A percentile compares a stretch with the other conserved stretches of the same genome.
These are phyloP conservation scores for Stenolophus ochropezus DNA, from an alignment of 2,888 invertebrate genomes.

Conservation along the genomic window DNA sequence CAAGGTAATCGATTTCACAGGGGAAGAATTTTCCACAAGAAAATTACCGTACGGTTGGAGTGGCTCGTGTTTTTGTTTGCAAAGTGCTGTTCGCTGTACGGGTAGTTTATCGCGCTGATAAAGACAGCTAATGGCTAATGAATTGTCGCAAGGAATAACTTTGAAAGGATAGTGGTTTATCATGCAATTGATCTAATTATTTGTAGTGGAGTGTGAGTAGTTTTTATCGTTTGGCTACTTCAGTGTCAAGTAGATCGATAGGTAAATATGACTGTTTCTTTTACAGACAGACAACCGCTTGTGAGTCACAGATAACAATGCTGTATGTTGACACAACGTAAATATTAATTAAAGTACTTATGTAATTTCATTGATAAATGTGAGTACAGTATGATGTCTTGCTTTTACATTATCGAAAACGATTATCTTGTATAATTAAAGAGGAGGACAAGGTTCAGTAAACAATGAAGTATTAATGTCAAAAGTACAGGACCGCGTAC, in stretches of 20 bases:
- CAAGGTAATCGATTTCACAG: not conserved
- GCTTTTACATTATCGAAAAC: not conserved
- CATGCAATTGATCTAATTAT: conserved; percentile 17
- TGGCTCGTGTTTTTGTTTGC: not conserved
- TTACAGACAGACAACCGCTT: too few species aligned
- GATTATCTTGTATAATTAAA: not conserved
- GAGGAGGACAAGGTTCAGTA: not conserved
- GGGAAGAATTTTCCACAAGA: not conserved
- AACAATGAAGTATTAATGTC: not conserved
- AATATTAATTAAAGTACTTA: not conserved
- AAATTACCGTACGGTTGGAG: not conserved
- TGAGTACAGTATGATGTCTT: not conserved
- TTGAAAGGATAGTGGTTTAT: conserved; percentile 6
- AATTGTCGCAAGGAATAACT: conserved; percentile 12
- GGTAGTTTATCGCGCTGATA: not conserved
- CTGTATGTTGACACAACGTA: not conserved
- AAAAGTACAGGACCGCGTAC: not conserved
- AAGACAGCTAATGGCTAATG: not conserved
- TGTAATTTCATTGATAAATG: not conserved
- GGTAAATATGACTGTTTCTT: not conserved
- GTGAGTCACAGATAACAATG: not conserved
- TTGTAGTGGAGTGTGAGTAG: not conserved
- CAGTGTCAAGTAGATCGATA: conserved; percentile 6
- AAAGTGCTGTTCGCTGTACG: conserved; percentile 6
- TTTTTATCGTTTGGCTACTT: conserved; percentile 9